Base-by-base conservation (phyloP, 1,140 invertebrate genomes). In the Doryteuthis pealeii region DNA sequence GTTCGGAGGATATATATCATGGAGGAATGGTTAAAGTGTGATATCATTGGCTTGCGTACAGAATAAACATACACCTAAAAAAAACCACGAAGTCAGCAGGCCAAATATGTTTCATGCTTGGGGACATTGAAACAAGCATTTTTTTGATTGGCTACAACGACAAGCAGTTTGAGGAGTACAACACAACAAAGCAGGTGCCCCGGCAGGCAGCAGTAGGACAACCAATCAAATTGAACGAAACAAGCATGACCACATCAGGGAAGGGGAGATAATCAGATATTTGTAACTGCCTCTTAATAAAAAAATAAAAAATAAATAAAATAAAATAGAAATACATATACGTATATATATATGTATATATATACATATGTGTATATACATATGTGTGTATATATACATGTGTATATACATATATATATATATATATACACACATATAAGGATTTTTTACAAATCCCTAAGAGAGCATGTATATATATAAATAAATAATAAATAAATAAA, bases 101-200 rank as follows among this genome's bases (percentile, higher is more conserved):
- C 54, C 54, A 62, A 62, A 62, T 6, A 62, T 40, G 54, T 62
- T 62, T 22, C 54, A 62, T 62, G 54, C 54, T 62, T 62, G 54
- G 54, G 54, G 26, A 62, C 54, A 62, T 1, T 62, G 54, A 62
- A 62, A 62, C 54, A 62, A 62, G 54, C 54, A 62, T 62, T 62
- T n/a, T n/a, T n/a, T 62, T 62, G 54, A 62, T 62, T 62, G 54
- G 54, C 54, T 62, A 62, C 54, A 62, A 62, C 35, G 54, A 62
- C 54, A 62, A 62, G 54, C 54, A 62, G 18, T 12, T 62, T 28
- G 54, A 62, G 26, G 54, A 62, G 6, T n/a, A 22, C 54, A 62
- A 22, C 18, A 62, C 35, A 40, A 40, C 54, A 62, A 62, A 28
- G 22, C 18, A 62, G 54, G 54, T 62, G 54, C 54, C 54, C 54